A percentile compares a stretch with the other conserved stretches of the same genome.
phyloP scores from a whole-genome alignment of 1,140 invertebrate genomes.

The Aphelinus certus region DNA sequence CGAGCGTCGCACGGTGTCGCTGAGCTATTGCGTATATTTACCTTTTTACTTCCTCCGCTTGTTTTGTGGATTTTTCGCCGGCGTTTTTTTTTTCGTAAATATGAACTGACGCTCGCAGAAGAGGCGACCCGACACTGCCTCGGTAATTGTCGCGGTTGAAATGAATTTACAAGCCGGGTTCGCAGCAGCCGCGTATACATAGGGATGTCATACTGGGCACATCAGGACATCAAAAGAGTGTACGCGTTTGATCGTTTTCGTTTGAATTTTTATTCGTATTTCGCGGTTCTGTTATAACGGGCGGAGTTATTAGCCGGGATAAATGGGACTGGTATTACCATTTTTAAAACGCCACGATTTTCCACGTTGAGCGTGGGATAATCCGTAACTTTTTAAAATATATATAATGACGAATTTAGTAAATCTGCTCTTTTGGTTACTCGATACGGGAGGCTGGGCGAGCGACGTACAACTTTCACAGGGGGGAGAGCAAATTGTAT shows the following conservation, averaged over 20 bases:
- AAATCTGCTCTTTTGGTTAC: no score
- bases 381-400: no score
- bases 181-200: neutral
- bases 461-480: no score
- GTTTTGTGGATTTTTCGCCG: conserved; percentile 20
- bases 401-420: no score
- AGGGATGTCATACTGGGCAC: neutral
- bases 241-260: neutral
- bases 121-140: neutral
- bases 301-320: no score
- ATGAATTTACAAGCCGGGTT: neutral
- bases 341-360: no score
- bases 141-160: conserved; percentile 25
- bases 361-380: no score
- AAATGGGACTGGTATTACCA: no score
- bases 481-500: no score
- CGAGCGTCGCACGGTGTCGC: conserved; percentile 6
- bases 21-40: conserved; percentile 28
- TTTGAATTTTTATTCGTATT: neutral
- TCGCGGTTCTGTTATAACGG: neutral
- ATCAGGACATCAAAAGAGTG: no score
- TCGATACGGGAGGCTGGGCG: no score
- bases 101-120: conserved; percentile 6
- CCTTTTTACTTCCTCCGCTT: conserved; percentile 25
- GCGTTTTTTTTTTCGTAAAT: conserved; percentile 11